Conservation (phyloP, 2,888 invertebrate genomes). For the Tricholauxania praeusta region DNA sequence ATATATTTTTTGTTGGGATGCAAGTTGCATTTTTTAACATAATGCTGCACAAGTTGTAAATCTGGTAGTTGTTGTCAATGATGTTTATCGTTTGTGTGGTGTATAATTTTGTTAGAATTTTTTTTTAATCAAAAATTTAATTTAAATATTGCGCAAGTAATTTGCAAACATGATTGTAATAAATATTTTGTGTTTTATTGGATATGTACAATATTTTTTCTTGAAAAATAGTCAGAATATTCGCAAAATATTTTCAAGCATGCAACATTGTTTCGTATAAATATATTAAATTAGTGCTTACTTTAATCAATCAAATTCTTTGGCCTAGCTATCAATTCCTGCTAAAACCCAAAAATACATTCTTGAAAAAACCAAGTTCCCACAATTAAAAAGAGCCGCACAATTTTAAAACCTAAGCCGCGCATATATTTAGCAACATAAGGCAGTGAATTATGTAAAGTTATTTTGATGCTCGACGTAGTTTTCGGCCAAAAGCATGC, state of each 20-base stretch:
- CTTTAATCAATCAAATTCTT: too few species aligned
- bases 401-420: too few species aligned
- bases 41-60: neutral
- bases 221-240: too few species aligned
- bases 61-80: neutral
- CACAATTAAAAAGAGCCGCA: too few species aligned
- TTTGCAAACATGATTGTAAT: neutral
- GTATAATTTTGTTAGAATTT: neutral
- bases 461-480: slow-evolving; percentile 14
- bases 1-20: neutral
- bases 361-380: too few species aligned
- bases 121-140: slow-evolving; percentile 7
- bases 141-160: slow-evolving; percentile 26
- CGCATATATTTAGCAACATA: slow-evolving; percentile 11
- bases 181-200: too few species aligned
- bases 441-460: slow-evolving; percentile 22
- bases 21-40: neutral
- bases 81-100: neutral
- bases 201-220: too few species aligned
- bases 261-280: too few species aligned
- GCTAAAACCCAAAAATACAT: too few species aligned
- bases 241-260: too few species aligned
- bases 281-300: too few species aligned
- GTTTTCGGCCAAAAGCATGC: slow-evolving; percentile 8
- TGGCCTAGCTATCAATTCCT: too few species aligned